Base-by-base conservation (phyloP, 2,888 invertebrate genomes). In the Tuta absoluta region DNA sequence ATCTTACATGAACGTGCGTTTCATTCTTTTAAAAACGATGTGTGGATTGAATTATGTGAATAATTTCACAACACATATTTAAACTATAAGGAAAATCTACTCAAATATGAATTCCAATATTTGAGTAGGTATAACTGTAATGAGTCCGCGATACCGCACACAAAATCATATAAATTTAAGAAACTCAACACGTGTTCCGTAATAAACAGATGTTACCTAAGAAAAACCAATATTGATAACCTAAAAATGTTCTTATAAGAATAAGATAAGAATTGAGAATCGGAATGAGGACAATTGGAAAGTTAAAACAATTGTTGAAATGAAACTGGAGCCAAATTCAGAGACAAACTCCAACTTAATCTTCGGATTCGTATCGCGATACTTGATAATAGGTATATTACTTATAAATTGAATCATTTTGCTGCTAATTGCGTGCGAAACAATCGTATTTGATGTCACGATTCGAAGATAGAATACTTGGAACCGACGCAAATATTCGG, bases 401-500 rank as follows among this genome's bases (percentile, higher is more conserved):
- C 12, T n/a, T 56, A 14, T 28, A 53, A 53, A 23, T 53, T 24
- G 23, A n/a, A 14, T n/a, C 2, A 49, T 33, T 56, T 56, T 56
- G 1, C 23, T 51, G 19, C 10, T 21, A 51, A 51, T 51, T 65
- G 48, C 37, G 56, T 63, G 64, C 63, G 63, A 68, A 69, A 65
- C 67, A 71, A 72, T 71, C 23, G 59, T 17, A 33, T 63, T 49
- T 11, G 14, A 37, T 37, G 24, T 33, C 24, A n/a, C n/a, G 41
- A 56, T 56, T 66, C 62, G 24, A 63, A 66, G 38, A 48, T 24
- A 51, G 53, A 63, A 63, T 56, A 66, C 66, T 66, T 66, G 66
- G 66, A 66, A 64, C 62, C 57, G 41, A 14, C 63, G 41, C 66
- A 66, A 66, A 63, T 66, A 66, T 63, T 66, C 58, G 14, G 66